Conservation (phyloP, 2,113 vertebrate genomes). For the Pollimyrus isidori region DNA sequence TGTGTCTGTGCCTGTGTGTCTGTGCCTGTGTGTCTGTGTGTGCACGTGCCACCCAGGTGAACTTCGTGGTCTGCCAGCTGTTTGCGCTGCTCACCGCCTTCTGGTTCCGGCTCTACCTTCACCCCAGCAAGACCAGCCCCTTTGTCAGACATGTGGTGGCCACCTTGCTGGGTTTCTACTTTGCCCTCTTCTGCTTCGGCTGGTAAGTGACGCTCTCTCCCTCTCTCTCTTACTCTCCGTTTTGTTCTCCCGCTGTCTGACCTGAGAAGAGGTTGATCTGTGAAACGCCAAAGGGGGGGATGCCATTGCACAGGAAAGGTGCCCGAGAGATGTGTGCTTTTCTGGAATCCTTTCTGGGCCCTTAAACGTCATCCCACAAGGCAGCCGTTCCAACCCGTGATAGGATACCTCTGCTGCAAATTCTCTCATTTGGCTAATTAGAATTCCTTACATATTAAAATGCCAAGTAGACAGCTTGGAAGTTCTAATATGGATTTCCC, state of each 20-base stretch:
- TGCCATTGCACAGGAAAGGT: neutral
- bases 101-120: constrained; percentile 81
- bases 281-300: neutral
- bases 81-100: constrained; percentile 78
- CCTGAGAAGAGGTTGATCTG: neutral
- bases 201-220: constrained; percentile 65
- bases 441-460: neutral
- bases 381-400: neutral
- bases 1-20: neutral
- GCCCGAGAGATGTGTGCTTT: neutral
- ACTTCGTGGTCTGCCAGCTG: constrained; percentile 86
- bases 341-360: neutral
- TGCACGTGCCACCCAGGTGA: constrained; percentile 62
- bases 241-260: neutral
- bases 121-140: constrained; percentile 79
- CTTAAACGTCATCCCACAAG: neutral
- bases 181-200: constrained; percentile 88
- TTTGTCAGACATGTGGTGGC: constrained; percentile 78
- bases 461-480: neutral
- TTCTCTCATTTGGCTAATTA: neutral
- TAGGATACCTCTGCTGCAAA: neutral
- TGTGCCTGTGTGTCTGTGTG: neutral
- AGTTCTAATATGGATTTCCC: neutral
- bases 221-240: neutral
- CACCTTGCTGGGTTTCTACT: constrained; percentile 79